A percentile compares a stretch with the other conserved stretches of the same genome.
Conservation (phyloP, 2,797 vertebrate genomes). For the Onychomys torridus region DNA sequence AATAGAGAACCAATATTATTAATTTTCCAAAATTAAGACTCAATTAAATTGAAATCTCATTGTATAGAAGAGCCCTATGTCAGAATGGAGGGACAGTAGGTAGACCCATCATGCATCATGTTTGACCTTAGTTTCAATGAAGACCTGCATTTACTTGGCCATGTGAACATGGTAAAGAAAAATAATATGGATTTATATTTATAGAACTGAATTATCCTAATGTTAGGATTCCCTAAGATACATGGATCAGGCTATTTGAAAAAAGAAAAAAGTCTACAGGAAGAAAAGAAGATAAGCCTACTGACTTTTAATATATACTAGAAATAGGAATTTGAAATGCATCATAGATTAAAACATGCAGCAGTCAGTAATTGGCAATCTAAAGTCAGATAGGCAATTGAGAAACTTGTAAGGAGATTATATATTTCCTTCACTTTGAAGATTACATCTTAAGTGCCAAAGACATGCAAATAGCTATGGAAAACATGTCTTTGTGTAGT, state of each 20-base stretch:
- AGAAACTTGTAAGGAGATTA: not conserved
- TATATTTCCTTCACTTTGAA: not conserved
- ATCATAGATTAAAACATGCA: not conserved
- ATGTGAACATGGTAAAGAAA: conserved; percentile 42
- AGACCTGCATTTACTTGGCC: conserved; percentile 21
- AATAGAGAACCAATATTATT: conserved; percentile 2
- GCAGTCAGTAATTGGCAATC: not conserved
- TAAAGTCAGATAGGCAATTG: not conserved
- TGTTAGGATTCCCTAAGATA: conserved; percentile 52
- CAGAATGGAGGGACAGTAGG: conserved; percentile 62
- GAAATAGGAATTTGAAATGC: not conserved
- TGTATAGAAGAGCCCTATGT: conserved; percentile 70
- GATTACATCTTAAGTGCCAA: not conserved
- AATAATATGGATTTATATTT: conserved; percentile 45
- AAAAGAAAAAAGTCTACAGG: not conserved
- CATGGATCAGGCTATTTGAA: not conserved
- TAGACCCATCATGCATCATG: conserved; percentile 54
- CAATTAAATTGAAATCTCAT: conserved; percentile 70
- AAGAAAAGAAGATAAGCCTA: not conserved
- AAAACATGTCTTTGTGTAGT: not conserved
- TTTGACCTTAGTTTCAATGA: conserved; percentile 22
- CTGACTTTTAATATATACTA: not conserved
- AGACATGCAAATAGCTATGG: not conserved
- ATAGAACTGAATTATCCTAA: conserved; percentile 15
- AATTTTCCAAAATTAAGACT: not conserved